phyloP scores from a whole-genome alignment of 2,888 invertebrate species.

The Volucella inflata region DNA sequence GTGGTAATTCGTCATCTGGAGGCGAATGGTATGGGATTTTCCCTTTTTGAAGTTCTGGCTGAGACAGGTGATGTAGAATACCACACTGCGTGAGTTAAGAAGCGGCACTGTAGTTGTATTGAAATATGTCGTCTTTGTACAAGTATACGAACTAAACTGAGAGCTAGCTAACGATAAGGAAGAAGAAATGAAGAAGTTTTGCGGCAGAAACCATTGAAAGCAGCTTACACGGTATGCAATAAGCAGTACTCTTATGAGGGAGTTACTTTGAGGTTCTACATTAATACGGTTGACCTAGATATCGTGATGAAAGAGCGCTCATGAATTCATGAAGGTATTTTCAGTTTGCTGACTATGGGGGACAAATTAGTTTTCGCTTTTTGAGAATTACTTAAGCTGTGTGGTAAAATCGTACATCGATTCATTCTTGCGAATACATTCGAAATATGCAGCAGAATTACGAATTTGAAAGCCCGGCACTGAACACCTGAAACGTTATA shows the following conservation, averaged over 20 bases:
- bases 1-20: not conserved
- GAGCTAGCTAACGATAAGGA: constrained; percentile 7
- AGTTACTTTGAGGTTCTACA: constrained; percentile 47
- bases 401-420: too few species aligned
- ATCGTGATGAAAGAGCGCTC: too few species aligned
- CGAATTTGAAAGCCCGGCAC: too few species aligned
- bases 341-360: too few species aligned
- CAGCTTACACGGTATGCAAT: constrained; percentile 53
- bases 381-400: too few species aligned
- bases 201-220: constrained; percentile 43
- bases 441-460: too few species aligned
- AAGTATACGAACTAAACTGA: not conserved
- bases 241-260: constrained; percentile 18
- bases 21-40: constrained; percentile 43
- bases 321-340: too few species aligned
- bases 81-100: constrained; percentile 33
- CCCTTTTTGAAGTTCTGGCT: constrained; percentile 47
- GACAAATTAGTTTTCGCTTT: too few species aligned
- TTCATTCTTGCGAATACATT: too few species aligned
- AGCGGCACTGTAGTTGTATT: not conserved
- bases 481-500: too few species aligned
- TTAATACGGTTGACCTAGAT: too few species aligned
- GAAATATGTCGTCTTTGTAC: constrained; percentile 17
- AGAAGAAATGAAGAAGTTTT: constrained; percentile 31
- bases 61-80: constrained; percentile 48